Conservation (phyloP, 2,113 vertebrate species). For the Tetrao urogallus region DNA sequence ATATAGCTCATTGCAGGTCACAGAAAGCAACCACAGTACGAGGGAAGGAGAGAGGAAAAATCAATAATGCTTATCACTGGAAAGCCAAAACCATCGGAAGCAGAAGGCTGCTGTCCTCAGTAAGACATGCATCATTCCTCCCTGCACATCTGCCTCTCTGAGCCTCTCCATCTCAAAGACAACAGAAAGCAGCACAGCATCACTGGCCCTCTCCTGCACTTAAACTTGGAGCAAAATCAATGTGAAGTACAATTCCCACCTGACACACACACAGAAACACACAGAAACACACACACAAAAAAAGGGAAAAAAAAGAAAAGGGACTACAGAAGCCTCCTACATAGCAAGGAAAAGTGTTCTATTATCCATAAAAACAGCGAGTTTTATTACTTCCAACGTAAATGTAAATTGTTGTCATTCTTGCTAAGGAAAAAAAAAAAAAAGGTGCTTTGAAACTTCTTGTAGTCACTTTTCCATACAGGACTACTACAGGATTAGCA, state of each 20-base stretch:
- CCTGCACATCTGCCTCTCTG: constrained; percentile 64
- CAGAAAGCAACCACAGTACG: not conserved
- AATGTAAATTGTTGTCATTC: not conserved
- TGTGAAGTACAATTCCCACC: constrained; percentile 3
- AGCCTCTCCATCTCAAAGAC: not conserved
- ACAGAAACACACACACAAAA: not conserved
- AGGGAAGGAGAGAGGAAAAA: constrained; percentile 29
- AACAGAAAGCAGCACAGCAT: fast-evolving
- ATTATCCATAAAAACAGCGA: not conserved
- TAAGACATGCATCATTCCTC: constrained; percentile 41
- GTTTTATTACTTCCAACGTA: not conserved
- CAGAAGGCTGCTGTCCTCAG: constrained; percentile 58
- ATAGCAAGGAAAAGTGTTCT: not conserved
- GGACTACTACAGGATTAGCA: not conserved
- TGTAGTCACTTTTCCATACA: not conserved
- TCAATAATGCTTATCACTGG: constrained; percentile 51
- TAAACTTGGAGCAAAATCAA: constrained; percentile 32
- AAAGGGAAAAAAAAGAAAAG: not conserved
- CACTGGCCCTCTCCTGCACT: not conserved
- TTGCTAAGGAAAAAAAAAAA: not conserved
- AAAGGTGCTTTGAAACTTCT: not conserved
- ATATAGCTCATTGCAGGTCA: not conserved
- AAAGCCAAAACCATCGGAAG: constrained; percentile 62
- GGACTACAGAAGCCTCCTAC: not conserved
- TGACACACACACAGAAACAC: not conserved